A percentile compares a stretch with the other conserved stretches of the same genome.
These are phyloP conservation scores for Sesamia inferens DNA, from an alignment of 2,888 invertebrate species.

Conservation along the genomic window DNA sequence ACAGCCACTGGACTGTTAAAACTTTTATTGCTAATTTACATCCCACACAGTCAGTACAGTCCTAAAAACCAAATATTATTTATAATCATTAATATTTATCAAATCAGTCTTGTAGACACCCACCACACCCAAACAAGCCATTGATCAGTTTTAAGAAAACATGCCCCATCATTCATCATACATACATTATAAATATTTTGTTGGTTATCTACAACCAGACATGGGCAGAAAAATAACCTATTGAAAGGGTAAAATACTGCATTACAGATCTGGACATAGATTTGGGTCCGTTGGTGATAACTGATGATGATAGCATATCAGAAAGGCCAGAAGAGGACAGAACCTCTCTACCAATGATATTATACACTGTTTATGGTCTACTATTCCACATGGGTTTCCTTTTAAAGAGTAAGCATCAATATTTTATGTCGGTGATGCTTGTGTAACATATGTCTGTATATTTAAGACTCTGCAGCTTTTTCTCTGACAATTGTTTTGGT, in stretches of 20 bases:
- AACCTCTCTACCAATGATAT: constrained; percentile 84
- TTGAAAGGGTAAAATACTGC: constrained; percentile 57
- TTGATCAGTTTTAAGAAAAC: constrained; percentile 6
- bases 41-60: too few relatives aligned
- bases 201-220: constrained; percentile 24
- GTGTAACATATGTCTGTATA: constrained; percentile 46
- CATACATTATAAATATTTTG: constrained; percentile 13
- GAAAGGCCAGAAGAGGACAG: constrained; percentile 75
- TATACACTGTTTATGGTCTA: constrained; percentile 87
- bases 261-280: constrained; percentile 88
- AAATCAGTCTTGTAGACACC: not conserved
- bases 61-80: not conserved
- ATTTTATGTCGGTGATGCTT: constrained; percentile 69
- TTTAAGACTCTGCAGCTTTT: constrained; percentile 33
- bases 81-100: not conserved
- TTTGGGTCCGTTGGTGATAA: constrained; percentile 83
- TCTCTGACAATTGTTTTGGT: constrained; percentile 29
- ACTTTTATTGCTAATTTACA: not conserved
- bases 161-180: constrained; percentile 8
- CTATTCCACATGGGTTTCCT: constrained; percentile 88
- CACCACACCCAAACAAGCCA: not conserved
- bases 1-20: too few relatives aligned
- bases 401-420: constrained; percentile 87
- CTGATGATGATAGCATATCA: constrained; percentile 78
- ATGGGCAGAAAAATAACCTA: constrained; percentile 2